These are phyloP conservation scores for Lagopus leucura DNA, from an alignment of 2,113 vertebrate genomes.

Conservation along the genomic window DNA sequence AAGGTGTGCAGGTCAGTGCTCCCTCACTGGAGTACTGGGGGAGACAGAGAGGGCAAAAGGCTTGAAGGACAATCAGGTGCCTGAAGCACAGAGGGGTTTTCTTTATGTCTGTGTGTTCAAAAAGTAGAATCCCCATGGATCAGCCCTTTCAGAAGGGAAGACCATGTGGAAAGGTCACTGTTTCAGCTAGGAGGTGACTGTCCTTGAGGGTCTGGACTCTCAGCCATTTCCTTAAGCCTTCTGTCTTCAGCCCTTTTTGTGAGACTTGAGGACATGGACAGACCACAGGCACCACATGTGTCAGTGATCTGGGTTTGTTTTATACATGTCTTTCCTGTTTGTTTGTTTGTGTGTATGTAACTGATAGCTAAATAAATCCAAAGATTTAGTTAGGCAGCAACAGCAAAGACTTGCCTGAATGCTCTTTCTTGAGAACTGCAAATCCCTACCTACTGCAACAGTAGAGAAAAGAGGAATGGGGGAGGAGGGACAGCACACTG, in stretches of 20 bases:
- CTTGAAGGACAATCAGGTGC: neutral
- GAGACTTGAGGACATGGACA: neutral
- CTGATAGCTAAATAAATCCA: neutral
- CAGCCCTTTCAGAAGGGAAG: neutral
- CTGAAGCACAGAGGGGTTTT: neutral
- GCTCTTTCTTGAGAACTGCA: neutral
- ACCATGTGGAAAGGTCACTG: neutral
- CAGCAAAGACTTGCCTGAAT: neutral
- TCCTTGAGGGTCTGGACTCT: neutral
- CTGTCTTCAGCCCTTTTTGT: neutral
- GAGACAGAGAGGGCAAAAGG: neutral
- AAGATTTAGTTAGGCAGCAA: neutral
- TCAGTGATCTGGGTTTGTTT: neutral
- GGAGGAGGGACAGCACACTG: neutral
- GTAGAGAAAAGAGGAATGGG: neutral
- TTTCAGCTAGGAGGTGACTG: neutral
- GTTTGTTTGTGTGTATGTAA: neutral
- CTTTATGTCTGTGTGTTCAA: neutral
- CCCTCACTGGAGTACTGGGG: neutral
- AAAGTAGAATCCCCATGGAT: neutral
- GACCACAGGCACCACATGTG: accelerated
- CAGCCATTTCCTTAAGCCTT: neutral
- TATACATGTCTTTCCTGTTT: neutral
- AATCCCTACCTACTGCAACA: neutral
- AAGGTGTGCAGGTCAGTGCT: neutral